Evolutionary conservation across 2,113 vertebrate genomes (phyloP), one percentile per base, ranked within the genome.

Genomic region (Paedocypris sp.): DNA sequence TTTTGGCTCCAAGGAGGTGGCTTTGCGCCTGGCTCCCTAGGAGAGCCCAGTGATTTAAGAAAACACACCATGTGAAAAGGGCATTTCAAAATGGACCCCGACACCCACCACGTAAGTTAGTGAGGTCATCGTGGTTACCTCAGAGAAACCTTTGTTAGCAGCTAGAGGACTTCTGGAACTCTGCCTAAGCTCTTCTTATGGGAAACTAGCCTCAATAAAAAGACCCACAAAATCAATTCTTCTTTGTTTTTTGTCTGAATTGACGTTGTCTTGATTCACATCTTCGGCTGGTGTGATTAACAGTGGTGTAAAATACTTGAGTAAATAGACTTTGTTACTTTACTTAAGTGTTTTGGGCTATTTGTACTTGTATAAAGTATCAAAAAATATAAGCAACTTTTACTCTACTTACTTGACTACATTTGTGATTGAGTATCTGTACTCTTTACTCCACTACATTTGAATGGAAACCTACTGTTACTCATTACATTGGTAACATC

Each of bases 61-160:
- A 73, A 67, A 62, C 41, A 60, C 59, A 52, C 7, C 39, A 57
- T 58, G 60, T 51, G 45, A 56, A 63, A 60, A 71, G 46, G 64
- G 79, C 76, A 72, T 82, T 82, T 76, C 83, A 64, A 65, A 62
- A 62, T 36, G 51, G 42, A 53, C 39, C 33, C 50, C 46, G 76
- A 79, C 82, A 84, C 84, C 78, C 77, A 77, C 77, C 78, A 75
- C 80, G 79, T 72, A 50, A 78, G 75, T 69, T 80, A 82, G 36
- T 84, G 78, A 85, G 85, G 80, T 85, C 83, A 86, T 71, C 75
- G 79, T 82, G 41, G 59, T 43, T 82, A 80, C 79, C 79, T 87
- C 79, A 85, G 80, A 81, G 74, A 76, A 82, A 76, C 75, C 82
- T 79, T 71, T 77, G 78, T 84, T 82, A 81, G 81, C 78, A 41